These are phyloP conservation scores for Drosophila mayri DNA, from an alignment of 1,140 invertebrate genomes.

Conservation along the genomic window DNA sequence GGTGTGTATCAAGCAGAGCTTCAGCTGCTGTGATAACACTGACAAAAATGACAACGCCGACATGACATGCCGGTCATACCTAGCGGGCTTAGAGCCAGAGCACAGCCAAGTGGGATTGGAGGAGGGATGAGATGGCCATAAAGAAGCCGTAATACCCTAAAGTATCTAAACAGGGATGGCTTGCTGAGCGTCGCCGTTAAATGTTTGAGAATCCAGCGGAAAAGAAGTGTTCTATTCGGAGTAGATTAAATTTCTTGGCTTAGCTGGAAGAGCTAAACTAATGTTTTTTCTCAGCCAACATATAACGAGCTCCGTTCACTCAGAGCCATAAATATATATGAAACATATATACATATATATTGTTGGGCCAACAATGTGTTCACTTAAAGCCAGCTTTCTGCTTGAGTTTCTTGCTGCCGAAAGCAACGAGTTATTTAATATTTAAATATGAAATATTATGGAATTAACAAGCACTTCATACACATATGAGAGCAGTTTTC, in stretches of 20 bases:
- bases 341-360: not conserved
- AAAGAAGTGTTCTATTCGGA: no score
- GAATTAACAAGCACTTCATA: not conserved
- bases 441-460: not conserved
- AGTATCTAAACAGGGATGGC: not conserved
- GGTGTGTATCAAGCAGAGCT: constrained; percentile 9
- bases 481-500: no score
- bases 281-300: not conserved
- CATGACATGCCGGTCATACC: constrained; percentile 60
- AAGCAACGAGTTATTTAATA: not conserved
- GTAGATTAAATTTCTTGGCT: not conserved
- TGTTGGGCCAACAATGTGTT: not conserved
- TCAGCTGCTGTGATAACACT: constrained; percentile 61
- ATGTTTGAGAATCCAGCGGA: not conserved
- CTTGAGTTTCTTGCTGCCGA: not conserved
- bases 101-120: not conserved
- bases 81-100: not conserved
- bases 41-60: constrained; percentile 70
- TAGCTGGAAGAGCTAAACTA: not conserved
- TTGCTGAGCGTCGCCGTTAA: not conserved
- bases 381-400: not conserved
- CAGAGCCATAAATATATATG: not conserved
- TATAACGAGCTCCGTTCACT: not conserved
- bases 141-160: constrained; percentile 23
- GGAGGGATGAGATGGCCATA: constrained; percentile 3